phyloP scores from a whole-genome alignment of 2,888 invertebrate species.

The Tuberolachnus salignus region DNA sequence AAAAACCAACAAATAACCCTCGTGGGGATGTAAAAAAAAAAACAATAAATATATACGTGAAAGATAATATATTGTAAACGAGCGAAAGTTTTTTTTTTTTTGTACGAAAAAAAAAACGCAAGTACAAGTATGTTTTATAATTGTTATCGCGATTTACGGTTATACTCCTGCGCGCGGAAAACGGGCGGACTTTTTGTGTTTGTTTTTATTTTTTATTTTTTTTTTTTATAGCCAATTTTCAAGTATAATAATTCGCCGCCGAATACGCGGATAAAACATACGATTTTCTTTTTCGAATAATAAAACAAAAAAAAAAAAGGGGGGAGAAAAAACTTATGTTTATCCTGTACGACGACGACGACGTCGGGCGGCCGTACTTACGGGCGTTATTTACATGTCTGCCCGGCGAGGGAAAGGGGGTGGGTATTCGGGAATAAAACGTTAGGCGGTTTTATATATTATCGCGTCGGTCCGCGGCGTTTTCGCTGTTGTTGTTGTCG shows the following conservation, averaged over 20 bases:
- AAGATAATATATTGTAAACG: too few species aligned
- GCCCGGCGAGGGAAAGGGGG: too few species aligned
- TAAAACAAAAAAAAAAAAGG: conserved; percentile 9
- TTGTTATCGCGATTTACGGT: neutral
- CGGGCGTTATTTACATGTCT: conserved; percentile 33
- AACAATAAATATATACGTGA: too few species aligned
- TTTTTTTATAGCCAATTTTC: neutral
- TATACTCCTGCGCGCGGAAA: neutral
- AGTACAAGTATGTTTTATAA: neutral
- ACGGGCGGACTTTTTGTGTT: neutral
- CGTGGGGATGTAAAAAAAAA: too few species aligned
- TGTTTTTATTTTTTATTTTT: neutral
- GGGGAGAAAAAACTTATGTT: conserved; percentile 28
- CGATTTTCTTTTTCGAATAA: conserved; percentile 14
- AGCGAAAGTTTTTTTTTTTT: neutral
- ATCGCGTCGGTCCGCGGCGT: neutral
- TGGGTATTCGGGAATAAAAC: neutral
- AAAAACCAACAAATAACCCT: neutral
- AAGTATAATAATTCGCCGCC: neutral
- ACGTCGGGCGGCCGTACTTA: neutral
- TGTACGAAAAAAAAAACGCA: neutral
- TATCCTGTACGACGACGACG: neutral
- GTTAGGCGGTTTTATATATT: neutral
- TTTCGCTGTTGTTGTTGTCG: neutral
- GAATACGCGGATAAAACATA: too few species aligned